Conservation (phyloP, 1,140 invertebrate species). For the Rhyacophila brunnea region DNA sequence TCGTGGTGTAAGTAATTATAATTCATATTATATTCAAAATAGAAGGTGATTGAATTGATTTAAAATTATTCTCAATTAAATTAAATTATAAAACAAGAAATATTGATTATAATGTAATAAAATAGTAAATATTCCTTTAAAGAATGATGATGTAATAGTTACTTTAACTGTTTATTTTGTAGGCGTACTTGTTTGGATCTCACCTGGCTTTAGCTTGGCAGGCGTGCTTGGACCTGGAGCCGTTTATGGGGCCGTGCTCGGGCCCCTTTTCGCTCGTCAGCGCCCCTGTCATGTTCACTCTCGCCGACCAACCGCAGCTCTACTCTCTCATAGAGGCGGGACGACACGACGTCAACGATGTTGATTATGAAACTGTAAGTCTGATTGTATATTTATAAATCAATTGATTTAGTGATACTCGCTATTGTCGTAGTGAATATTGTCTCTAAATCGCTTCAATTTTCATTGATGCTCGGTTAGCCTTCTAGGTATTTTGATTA, state of each 20-base stretch:
- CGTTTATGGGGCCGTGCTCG: constrained; percentile 61
- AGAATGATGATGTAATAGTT: background rate
- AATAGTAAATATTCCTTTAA: background rate
- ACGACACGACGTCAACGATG: constrained; percentile 67
- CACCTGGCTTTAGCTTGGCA: constrained; percentile 89
- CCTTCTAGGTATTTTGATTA: too few relatives aligned
- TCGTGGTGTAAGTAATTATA: too few relatives aligned
- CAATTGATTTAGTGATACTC: too few relatives aligned
- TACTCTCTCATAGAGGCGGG: constrained; percentile 73
- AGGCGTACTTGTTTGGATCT: constrained; percentile 88
- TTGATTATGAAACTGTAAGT: constrained; percentile 68
- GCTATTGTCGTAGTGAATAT: too few relatives aligned
- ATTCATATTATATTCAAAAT: too few relatives aligned
- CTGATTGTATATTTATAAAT: too few relatives aligned
- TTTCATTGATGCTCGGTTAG: too few relatives aligned
- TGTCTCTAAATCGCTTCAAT: too few relatives aligned
- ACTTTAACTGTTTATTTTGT: constrained; percentile 21
- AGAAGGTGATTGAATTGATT: too few relatives aligned
- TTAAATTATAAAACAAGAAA: too few relatives aligned
- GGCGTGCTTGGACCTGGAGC: constrained; percentile 70
- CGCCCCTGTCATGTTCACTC: constrained; percentile 80
- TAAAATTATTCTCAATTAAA: too few relatives aligned
- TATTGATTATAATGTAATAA: background rate
- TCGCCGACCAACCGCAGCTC: constrained; percentile 70
- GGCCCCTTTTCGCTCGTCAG: constrained; percentile 70